Conservation (phyloP, 2,113 vertebrate genomes). For the Lepus europaeus region DNA sequence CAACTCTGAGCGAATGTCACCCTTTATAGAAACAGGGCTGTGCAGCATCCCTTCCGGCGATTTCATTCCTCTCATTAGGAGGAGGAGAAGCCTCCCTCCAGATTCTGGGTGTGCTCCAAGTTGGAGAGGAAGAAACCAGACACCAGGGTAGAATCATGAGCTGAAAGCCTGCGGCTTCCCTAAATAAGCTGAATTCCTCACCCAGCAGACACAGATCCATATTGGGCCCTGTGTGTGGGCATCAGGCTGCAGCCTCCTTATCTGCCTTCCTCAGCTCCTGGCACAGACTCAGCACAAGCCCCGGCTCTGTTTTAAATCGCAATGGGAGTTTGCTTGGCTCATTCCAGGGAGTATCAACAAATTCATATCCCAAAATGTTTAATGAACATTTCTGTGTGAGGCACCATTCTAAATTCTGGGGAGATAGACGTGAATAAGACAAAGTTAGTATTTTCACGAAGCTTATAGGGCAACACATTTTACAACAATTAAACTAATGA, state of each 20-base stretch:
- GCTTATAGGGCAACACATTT: not conserved
- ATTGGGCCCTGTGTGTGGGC: not conserved
- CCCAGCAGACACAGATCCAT: not conserved
- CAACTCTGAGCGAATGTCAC: not conserved
- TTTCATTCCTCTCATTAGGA: not conserved
- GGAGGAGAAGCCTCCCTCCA: not conserved
- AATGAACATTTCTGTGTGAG: not conserved
- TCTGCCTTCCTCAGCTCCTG: slow-evolving; percentile 62
- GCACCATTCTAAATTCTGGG: not conserved
- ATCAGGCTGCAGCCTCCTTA: slow-evolving; percentile 40
- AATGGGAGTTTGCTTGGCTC: not conserved
- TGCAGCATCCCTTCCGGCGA: not conserved
- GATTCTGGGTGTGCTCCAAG: not conserved
- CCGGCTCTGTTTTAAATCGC: not conserved
- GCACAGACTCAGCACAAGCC: not conserved
- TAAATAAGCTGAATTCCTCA: slow-evolving; percentile 8
- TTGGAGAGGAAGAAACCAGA: slow-evolving; percentile 36
- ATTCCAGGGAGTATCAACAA: slow-evolving; percentile 52
- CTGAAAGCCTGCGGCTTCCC: not conserved
- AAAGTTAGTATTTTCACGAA: not conserved
- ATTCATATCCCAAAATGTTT: slow-evolving; percentile 19
- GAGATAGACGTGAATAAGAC: slow-evolving; percentile 21
- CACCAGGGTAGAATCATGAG: not conserved
- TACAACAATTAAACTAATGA: slow-evolving; percentile 52
- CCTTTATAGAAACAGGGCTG: not conserved